Evolutionary conservation across 1,140 invertebrate species (phyloP).

Genomic region (Drosophila tristis): DNA sequence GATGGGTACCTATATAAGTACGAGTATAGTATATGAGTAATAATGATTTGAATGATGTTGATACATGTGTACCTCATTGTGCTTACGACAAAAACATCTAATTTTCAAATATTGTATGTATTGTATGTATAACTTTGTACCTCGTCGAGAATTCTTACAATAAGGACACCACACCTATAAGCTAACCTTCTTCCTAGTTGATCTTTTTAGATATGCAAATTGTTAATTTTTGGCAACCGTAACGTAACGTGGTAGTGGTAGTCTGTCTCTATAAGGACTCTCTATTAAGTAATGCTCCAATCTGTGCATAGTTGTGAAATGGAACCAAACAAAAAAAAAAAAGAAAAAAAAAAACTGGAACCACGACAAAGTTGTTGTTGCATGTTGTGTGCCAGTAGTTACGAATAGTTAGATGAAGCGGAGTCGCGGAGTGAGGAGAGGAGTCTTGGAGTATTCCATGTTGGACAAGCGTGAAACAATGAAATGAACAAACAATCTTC

Average conservation of each 20-base stretch:
- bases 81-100: slow-evolving; percentile 70
- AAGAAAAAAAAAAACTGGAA: slow-evolving; percentile 4
- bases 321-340: slow-evolving; percentile 18
- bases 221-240: slow-evolving; percentile 57
- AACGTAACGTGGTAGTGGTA: slow-evolving; percentile 43
- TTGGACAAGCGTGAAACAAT: slow-evolving; percentile 74
- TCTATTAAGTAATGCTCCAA: slow-evolving; percentile 33
- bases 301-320: slow-evolving; percentile 51
- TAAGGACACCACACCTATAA: slow-evolving; percentile 58
- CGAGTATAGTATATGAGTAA: background rate
- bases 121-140: slow-evolving; percentile 76
- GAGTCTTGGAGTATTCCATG: slow-evolving; percentile 26
- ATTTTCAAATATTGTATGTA: slow-evolving; percentile 51
- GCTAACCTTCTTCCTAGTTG: slow-evolving; percentile 70
- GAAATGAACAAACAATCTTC: slow-evolving; percentile 48
- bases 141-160: slow-evolving; percentile 71
- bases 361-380: slow-evolving; percentile 37
- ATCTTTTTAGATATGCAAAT: slow-evolving; percentile 64
- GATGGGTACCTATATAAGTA: too few species aligned
- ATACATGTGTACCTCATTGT: slow-evolving; percentile 81
- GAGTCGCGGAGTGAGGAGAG: too few species aligned
- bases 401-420: slow-evolving; percentile 27
- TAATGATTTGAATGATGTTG: slow-evolving; percentile 74
- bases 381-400: slow-evolving; percentile 43
- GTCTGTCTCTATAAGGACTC: slow-evolving; percentile 18